These are phyloP conservation scores for Tangara arthus DNA, from an alignment of 2,797 vertebrate genomes.

Conservation along the genomic window DNA sequence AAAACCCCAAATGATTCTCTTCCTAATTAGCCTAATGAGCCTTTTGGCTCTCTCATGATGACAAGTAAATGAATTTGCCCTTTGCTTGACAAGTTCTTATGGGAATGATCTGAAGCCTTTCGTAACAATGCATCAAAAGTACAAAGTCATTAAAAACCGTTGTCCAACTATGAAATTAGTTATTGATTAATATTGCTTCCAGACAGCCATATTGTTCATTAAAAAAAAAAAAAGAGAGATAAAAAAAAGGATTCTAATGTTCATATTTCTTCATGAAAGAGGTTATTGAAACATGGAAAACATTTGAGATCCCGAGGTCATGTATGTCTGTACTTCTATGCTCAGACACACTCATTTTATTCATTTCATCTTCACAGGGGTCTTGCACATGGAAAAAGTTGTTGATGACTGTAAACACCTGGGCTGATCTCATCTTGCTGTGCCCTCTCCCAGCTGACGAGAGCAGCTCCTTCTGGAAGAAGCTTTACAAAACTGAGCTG, in stretches of 20 bases:
- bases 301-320: neutral
- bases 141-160: slow-evolving; percentile 75
- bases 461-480: neutral
- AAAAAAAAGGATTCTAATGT: neutral
- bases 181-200: slow-evolving; percentile 77
- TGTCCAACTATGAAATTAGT: slow-evolving; percentile 79
- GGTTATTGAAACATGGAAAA: neutral
- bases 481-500: neutral
- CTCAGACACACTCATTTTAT: neutral
- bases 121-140: slow-evolving; percentile 56
- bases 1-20: slow-evolving; percentile 50
- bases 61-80: slow-evolving; percentile 70
- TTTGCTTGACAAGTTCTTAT: slow-evolving; percentile 71
- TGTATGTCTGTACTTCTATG: neutral
- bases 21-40: slow-evolving; percentile 72
- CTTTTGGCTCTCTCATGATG: slow-evolving; percentile 67
- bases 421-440: neutral
- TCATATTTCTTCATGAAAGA: slow-evolving; percentile 30
- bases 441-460: neutral
- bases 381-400: neutral
- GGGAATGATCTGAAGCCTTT: slow-evolving; percentile 61
- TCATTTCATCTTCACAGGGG: neutral
- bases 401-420: neutral
- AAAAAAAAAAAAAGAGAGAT: neutral
- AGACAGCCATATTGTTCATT: slow-evolving; percentile 67